Base-by-base conservation (phyloP, 2,797 vertebrate species). In the Sebastes goodei region DNA sequence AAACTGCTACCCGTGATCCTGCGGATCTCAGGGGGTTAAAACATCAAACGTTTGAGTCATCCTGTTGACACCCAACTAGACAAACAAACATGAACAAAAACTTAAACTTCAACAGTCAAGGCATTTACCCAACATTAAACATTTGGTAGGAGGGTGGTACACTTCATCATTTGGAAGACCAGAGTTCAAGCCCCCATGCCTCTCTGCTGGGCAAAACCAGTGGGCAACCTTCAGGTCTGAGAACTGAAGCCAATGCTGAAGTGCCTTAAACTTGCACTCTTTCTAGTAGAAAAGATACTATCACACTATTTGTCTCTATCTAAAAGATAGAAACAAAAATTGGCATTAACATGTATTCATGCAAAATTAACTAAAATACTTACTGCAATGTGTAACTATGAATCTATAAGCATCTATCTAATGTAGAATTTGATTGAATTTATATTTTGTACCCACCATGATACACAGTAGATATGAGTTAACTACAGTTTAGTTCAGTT, bases 161-260 rank as follows among this genome's bases (percentile, higher is more conserved):
- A 46, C 42, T 62, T 29, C 21, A 15, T 78, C 33, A 74, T 59
- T 65, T 72, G 14, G 57, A 73, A 80, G 72, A 55, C 8, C 68
- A 77, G 35, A 84, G 80, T 81, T 83, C 17, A 67, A 59, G 20
- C 73, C 9, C 9, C 21, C 14, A 1, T 30, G n/a, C n/a, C 35
- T 57, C 25, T 23, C n/a, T 4, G 49, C 10, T 63, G 57, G 65
- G 57, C 25, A 71, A 80, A 81, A 71, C 3, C 14, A 46, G 42
- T 17, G 42, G 7, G 42, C 15, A 46, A 7, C 6, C 42, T 46
- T 1, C 42, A 17, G 15, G 14, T 46, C 42, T 17, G 42, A 46
- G 14, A 46, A 17, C 14, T 46, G 42, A 46, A 17, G 15, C 42
- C 42, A 46, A 46, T 46, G 42, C 15, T 7, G 42, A 46, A 46